These are phyloP conservation scores for Sciurus vulgaris DNA, from an alignment of 2,797 vertebrate species.

Conservation along the genomic window DNA sequence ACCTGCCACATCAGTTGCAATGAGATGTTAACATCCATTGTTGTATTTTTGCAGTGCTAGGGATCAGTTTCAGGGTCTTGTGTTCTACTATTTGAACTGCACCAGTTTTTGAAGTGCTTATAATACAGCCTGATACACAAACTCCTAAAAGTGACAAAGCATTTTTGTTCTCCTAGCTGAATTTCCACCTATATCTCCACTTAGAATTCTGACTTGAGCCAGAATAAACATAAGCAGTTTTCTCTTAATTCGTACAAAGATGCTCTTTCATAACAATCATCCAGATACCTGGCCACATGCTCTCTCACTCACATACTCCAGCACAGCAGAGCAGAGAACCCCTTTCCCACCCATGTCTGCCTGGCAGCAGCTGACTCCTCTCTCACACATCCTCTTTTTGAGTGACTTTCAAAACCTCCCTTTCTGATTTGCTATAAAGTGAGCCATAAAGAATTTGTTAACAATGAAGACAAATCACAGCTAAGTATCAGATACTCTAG, in stretches of 20 bases:
- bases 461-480: conserved; percentile 32
- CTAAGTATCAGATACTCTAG: conserved; percentile 13
- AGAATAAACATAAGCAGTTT: conserved; percentile 12
- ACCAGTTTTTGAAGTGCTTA: not conserved
- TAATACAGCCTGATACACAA: not conserved
- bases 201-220: conserved; percentile 66
- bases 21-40: not conserved
- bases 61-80: too few species aligned
- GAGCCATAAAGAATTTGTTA: conserved; percentile 54
- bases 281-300: not conserved
- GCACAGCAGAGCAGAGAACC: too few species aligned
- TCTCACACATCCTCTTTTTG: not conserved
- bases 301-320: not conserved
- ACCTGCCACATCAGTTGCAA: not conserved
- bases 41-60: not conserved
- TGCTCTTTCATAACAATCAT: not conserved
- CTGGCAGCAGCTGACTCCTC: not conserved
- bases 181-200: conserved; percentile 12
- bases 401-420: not conserved
- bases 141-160: not conserved
- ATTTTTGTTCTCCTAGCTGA: not conserved
- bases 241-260: not conserved
- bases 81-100: not conserved
- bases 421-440: conserved; percentile 34
- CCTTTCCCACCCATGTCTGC: not conserved